Evolutionary conservation across 2,797 vertebrate species (phyloP), one percentile per base, ranked within the genome.

Genomic region (Harpagifer antarcticus): DNA sequence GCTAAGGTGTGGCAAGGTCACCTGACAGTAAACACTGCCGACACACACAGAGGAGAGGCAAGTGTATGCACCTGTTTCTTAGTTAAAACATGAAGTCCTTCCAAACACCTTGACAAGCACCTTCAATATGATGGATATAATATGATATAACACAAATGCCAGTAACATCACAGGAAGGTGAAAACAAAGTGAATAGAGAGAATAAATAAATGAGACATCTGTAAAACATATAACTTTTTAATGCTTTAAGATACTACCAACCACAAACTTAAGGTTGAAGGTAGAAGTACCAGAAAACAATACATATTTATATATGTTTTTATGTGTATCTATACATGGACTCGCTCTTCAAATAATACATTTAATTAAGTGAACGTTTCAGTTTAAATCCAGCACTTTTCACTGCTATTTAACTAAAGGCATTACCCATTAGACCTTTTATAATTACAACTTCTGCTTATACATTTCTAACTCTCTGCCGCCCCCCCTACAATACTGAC

Each of bases 1-100:
- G 80, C 68, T 77, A 50, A 78, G 74, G 77, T 68, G 78, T 78
- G 68, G 75, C 81, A 84, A 81, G 73, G 79, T 86, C 81, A 84
- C 62, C 76, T 85, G 40, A 45, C 61, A 16, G 68, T 16, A 56
- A 53, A 66, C 55, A 44, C 59, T 44, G 44, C 27, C n/a, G 23
- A 20, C 48, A 48, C 17, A 76, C 60, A 63, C 11, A 69, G 11
- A 53, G 68, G 55, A 50, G 61, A 67, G 59, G 37, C 63, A 76
- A n/a, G 53, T 37, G 17, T 17, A 9, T 42, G 12, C 53, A 50
- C 42, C 66, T 69, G 42, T 15, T 66, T 61, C 4, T 37, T 2
- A 8, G 3, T 44, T 57, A 37, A 14, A 37, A 33, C 19, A 20
- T 40, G 16, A 17, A 3, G 42, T 42, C 54, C 2, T 56, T 56